Base-by-base conservation (phyloP, 2,113 vertebrate genomes). In the Cyphomyrus discorhynchus region DNA sequence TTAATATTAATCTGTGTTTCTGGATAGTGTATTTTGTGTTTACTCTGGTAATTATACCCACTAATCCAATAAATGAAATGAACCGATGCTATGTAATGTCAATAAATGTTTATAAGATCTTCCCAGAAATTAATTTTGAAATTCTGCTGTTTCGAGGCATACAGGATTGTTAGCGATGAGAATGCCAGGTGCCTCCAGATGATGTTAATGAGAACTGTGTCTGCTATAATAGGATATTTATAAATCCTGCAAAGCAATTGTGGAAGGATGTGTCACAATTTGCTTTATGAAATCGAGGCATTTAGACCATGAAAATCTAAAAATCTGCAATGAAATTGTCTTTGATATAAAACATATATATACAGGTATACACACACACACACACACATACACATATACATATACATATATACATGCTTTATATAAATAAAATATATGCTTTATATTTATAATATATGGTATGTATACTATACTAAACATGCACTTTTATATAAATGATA, bases 231-330 rank as follows among this genome's bases (percentile, higher is more conserved):
- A 15, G 17, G 82, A 84, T 84, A 84, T 84, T 84, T 84, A 46
- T 10, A 84, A 84, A 84, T 84, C 9, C 45, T 46, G 2, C 9
- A 27, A 27, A 27, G 84, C 47, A 27, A 27, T n/a, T 47, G 84
- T 49, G 11, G 45, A 50, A 46, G 3, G 19, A 70, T 13, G 21
- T 47, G 24, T 47, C 46, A 49, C 24, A 49, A 87, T 53, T 77
- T 42, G 58, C 70, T 31, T 89, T 74, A 10, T 77, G 47, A 77
- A 80, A 49, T 39, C 35, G 11, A 80, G 42, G 31, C 62, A 89
- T 77, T 89, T 77, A 9, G 39, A n/a, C 13, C n/a, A 77, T 47
- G 89, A 92, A 87, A 83, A 83, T 80, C 86, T 92, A 89, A 92
- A 92, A 91, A 91, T 92, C 62, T 46, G 62, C 62, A 88, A 49